Percentiles rank a stretch among this genome's conserved stretches.
phyloP scores from a whole-genome alignment of 2,888 invertebrate genomes.

The Baronia brevicornis region DNA sequence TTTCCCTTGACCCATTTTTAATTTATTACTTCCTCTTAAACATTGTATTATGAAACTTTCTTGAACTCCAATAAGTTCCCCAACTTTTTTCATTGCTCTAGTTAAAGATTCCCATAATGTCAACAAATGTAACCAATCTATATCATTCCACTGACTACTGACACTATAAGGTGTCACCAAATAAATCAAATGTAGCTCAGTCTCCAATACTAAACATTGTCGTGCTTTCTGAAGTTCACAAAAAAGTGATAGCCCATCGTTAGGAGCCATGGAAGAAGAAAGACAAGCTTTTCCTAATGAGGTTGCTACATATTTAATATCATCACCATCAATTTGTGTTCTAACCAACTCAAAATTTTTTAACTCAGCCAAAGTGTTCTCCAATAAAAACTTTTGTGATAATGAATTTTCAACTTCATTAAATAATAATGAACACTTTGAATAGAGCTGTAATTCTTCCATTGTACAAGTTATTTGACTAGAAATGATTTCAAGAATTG shows the following conservation, averaged over 20 bases:
- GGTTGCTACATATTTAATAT: constrained; percentile 81
- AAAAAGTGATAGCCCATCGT: constrained; percentile 92
- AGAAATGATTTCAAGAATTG: constrained; percentile 88
- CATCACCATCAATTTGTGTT: constrained; percentile 67
- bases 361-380: constrained; percentile 81
- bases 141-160: constrained; percentile 83
- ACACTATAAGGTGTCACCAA: constrained; percentile 95
- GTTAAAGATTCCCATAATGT: constrained; percentile 89
- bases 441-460: constrained; percentile 83
- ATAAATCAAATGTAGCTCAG: constrained; percentile 96
- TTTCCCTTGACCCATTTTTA: constrained; percentile 69
- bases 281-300: constrained; percentile 94
- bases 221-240: constrained; percentile 93
- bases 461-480: constrained; percentile 86
- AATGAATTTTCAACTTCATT: constrained; percentile 33
- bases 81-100: constrained; percentile 88
- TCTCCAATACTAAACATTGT: constrained; percentile 92
- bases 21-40: constrained; percentile 79
- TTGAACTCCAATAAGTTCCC: constrained; percentile 90
- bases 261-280: constrained; percentile 94
- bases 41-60: constrained; percentile 90
- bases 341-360: constrained; percentile 88
- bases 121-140: constrained; percentile 88
- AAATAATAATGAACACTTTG: constrained; percentile 84
- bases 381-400: constrained; percentile 40